These are phyloP conservation scores for Hofmannophila pseudospretella DNA, from an alignment of 2,888 invertebrate species.

Conservation along the genomic window DNA sequence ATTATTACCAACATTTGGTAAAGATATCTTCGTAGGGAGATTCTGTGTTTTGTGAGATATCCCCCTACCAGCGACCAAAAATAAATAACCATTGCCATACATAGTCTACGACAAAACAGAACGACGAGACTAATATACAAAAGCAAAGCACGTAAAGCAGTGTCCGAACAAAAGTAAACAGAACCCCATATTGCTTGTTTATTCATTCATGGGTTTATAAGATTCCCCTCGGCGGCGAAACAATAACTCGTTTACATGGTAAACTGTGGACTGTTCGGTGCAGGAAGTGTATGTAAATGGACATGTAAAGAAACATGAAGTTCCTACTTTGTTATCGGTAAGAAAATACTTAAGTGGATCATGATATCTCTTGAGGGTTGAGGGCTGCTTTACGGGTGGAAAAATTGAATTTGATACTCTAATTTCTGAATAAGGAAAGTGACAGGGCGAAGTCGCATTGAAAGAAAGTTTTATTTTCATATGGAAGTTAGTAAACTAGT, in stretches of 20 bases:
- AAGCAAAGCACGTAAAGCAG: conserved; percentile 22
- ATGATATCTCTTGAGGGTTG: no score
- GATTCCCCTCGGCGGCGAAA: conserved; percentile 30
- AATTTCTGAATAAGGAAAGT: no score
- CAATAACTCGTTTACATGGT: conserved; percentile 31
- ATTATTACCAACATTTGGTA: no score
- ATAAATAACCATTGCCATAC: conserved; percentile 4
- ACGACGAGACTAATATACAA: conserved; percentile 14
- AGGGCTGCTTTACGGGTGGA: no score
- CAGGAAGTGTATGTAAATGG: not conserved
- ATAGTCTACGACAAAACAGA: conserved; percentile 8
- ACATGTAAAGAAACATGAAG: not conserved
- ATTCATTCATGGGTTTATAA: conserved; percentile 40
- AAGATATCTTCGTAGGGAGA: no score
- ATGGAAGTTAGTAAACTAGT: no score
- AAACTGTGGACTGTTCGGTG: conserved; percentile 7
- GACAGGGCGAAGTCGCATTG: no score
- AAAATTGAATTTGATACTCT: no score
- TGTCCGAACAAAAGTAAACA: conserved; percentile 36
- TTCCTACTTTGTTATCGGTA: no score
- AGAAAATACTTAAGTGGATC: no score
- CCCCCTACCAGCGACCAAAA: not conserved
- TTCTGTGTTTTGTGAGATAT: no score
- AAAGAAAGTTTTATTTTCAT: no score
- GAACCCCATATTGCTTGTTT: conserved; percentile 31